These are phyloP conservation scores for Tipula unca DNA, from an alignment of 2,888 invertebrate species.

Conservation along the genomic window DNA sequence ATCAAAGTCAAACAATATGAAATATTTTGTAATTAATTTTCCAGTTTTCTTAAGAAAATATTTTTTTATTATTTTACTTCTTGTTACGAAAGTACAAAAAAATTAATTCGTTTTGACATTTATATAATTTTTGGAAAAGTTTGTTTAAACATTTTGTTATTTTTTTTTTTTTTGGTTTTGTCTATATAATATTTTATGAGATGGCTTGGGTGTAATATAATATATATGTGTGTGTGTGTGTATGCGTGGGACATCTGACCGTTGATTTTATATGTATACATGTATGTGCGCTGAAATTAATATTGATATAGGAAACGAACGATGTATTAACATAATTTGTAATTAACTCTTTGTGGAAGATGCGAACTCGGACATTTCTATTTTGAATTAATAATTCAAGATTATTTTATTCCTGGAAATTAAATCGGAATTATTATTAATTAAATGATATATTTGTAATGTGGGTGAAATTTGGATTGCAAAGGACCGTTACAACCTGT, in stretches of 20 bases:
- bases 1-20: slow-evolving; percentile 8
- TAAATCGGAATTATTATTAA: neutral
- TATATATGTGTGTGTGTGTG: neutral
- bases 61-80: neutral
- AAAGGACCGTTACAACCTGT: no score
- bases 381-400: no score
- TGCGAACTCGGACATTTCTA: neutral
- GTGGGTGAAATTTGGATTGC: no score
- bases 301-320: neutral
- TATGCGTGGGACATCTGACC: neutral
- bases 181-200: neutral
- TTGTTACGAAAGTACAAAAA: neutral
- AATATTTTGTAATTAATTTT: slow-evolving; percentile 14
- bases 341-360: neutral
- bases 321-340: neutral
- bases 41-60: neutral
- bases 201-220: neutral
- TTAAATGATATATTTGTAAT: no score
- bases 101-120: slow-evolving; percentile 8
- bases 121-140: neutral
- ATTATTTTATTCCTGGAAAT: neutral
- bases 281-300: no score
- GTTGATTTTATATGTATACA: neutral
- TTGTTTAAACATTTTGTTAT: neutral
- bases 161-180: neutral